Evolutionary conservation across 2,113 vertebrate species (phyloP).

Genomic region (Zapus hudsonius): DNA sequence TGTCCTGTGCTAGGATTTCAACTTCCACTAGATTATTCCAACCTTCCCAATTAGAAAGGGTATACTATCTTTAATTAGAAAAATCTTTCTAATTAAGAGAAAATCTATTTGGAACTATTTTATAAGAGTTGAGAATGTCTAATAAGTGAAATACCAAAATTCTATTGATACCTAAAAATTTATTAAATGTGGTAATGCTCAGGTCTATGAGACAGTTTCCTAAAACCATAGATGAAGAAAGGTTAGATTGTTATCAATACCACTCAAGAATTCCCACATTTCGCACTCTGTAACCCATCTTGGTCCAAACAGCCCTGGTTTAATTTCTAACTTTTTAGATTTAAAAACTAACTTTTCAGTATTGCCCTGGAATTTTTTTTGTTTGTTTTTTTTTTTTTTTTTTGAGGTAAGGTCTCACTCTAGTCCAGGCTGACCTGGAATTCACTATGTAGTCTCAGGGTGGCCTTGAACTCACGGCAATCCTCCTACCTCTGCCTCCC

Average conservation of each 20-base stretch:
- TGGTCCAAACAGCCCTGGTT: not conserved
- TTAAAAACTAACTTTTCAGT: too few species aligned
- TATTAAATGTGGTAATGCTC: not conserved
- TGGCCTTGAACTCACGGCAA: too few species aligned
- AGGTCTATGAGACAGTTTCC: too few species aligned
- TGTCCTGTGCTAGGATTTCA: slow-evolving; percentile 10
- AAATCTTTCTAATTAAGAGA: slow-evolving; percentile 9
- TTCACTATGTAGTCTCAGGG: too few species aligned
- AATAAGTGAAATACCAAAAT: slow-evolving; percentile 22
- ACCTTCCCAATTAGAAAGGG: slow-evolving; percentile 29
- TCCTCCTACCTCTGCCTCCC: too few species aligned
- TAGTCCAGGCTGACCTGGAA: too few species aligned
- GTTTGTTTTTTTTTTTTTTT: too few species aligned
- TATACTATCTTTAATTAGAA: slow-evolving; percentile 42
- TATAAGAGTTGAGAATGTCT: not conserved
- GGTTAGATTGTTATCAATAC: not conserved
- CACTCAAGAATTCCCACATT: not conserved
- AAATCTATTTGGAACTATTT: slow-evolving; percentile 24
- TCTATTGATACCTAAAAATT: slow-evolving; percentile 4
- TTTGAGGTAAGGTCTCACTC: too few species aligned
- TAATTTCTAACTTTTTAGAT: slow-evolving; percentile 5
- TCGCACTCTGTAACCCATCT: not conserved
- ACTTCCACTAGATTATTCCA: slow-evolving; percentile 22
- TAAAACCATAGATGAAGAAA: not conserved
- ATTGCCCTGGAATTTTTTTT: too few species aligned